Conservation (phyloP, 2,797 vertebrate species). For the Pangasius larnaudii region DNA sequence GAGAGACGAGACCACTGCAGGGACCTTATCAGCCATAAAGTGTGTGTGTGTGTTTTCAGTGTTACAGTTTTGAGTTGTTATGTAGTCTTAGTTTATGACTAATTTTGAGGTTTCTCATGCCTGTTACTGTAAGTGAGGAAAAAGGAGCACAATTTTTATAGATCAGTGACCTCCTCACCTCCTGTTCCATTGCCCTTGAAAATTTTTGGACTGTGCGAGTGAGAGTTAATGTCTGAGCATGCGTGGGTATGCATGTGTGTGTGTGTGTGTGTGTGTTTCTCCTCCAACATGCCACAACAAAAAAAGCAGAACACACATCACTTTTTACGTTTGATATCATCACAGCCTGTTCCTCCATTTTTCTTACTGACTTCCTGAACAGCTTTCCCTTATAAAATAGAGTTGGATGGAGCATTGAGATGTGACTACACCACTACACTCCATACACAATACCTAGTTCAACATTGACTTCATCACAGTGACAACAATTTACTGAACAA, state of each 20-base stretch:
- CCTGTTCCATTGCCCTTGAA: not conserved
- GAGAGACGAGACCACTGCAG: conserved; percentile 43
- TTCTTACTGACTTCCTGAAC: not conserved
- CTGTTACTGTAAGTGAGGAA: not conserved
- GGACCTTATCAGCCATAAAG: conserved; percentile 45
- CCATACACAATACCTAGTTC: not conserved
- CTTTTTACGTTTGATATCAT: not conserved
- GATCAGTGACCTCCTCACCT: not conserved
- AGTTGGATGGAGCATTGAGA: not conserved
- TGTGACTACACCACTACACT: not conserved
- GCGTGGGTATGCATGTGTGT: conserved; percentile 16
- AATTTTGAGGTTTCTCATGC: not conserved
- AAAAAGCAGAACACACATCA: not conserved
- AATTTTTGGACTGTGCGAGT: not conserved
- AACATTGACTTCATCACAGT: not conserved
- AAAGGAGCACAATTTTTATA: not conserved
- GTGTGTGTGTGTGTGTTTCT: conserved; percentile 9
- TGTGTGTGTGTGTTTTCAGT: not conserved
- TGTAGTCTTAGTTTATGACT: not conserved
- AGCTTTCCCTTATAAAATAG: not conserved
- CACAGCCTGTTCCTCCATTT: not conserved
- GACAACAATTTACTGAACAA: not conserved
- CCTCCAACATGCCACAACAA: not conserved
- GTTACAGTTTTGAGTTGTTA: not conserved
- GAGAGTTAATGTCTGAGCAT: not conserved